phyloP scores from a whole-genome alignment of 2,888 invertebrate species.

The Selenia dentaria region DNA sequence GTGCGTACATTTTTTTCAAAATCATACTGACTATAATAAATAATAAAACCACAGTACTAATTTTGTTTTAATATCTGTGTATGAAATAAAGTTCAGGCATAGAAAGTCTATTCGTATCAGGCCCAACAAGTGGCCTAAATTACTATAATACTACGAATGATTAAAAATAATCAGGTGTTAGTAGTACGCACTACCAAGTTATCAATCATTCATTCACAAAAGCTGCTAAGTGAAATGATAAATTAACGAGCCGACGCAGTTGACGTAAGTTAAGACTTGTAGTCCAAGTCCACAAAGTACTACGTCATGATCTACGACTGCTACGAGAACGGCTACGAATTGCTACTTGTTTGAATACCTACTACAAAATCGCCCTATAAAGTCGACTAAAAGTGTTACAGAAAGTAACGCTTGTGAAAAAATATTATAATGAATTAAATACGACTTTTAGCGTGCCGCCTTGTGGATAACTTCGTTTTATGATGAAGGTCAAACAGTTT shows the following conservation, averaged over 20 bases:
- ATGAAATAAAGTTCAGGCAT: no score
- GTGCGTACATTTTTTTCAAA: no score
- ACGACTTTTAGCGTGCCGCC: slow-evolving; percentile 31
- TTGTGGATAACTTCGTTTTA: slow-evolving; percentile 39
- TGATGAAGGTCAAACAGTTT: slow-evolving; percentile 26
- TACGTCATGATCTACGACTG: not conserved
- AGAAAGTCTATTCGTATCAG: no score
- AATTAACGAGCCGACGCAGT: slow-evolving; percentile 17
- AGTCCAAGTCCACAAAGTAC: not conserved
- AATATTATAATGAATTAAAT: slow-evolving; percentile 44
- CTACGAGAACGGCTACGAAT: slow-evolving; percentile 7
- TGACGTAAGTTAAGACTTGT: no score
- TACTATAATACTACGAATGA: no score
- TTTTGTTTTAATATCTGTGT: no score
- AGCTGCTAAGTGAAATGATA: slow-evolving; percentile 23
- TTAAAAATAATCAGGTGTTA: not conserved
- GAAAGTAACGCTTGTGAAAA: slow-evolving; percentile 22
- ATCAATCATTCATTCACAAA: slow-evolving; percentile 17
- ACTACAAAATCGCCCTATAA: no score
- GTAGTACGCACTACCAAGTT: slow-evolving; percentile 1
- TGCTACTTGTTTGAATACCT: slow-evolving; percentile 6
- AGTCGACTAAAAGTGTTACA: no score
- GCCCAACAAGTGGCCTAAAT: no score
- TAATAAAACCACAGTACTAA: no score
- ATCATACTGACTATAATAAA: no score